These are phyloP conservation scores for Calonectris borealis DNA, from an alignment of 2,113 vertebrate species.

Conservation along the genomic window DNA sequence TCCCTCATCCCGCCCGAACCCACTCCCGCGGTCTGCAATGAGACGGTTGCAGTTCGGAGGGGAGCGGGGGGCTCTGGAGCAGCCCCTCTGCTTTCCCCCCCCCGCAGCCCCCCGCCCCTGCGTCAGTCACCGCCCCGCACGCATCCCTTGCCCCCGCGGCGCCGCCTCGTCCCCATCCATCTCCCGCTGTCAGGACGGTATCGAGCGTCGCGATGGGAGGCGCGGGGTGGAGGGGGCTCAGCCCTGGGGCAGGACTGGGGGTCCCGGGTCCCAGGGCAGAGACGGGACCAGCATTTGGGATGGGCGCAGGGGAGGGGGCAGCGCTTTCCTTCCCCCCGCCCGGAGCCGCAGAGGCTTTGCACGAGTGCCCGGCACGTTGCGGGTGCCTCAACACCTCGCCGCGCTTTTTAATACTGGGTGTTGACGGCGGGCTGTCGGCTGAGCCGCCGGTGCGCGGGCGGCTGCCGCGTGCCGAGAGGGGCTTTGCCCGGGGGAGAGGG, in stretches of 20 bases:
- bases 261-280: background rate
- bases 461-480: rapidly evolving
- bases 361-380: rapidly evolving
- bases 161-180: background rate
- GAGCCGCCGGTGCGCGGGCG: rapidly evolving
- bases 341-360: rapidly evolving
- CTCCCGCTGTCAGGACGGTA: background rate
- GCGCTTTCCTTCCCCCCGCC: background rate
- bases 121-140: rapidly evolving
- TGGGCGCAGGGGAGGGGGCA: background rate
- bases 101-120: background rate
- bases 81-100: background rate
- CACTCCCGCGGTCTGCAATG: rapidly evolving
- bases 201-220: rapidly evolving
- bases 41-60: rapidly evolving
- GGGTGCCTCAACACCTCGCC: background rate
- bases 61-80: background rate
- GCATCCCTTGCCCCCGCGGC: rapidly evolving
- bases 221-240: background rate
- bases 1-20: rapidly evolving
- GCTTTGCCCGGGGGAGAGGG: background rate
- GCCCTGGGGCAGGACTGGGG: background rate
- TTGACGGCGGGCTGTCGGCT: background rate
- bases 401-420: background rate
- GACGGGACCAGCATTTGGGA: background rate